A percentile compares a stretch with the other conserved stretches of the same genome.
Conservation (phyloP, 2,888 invertebrate species). For the Nowickia ferox region DNA sequence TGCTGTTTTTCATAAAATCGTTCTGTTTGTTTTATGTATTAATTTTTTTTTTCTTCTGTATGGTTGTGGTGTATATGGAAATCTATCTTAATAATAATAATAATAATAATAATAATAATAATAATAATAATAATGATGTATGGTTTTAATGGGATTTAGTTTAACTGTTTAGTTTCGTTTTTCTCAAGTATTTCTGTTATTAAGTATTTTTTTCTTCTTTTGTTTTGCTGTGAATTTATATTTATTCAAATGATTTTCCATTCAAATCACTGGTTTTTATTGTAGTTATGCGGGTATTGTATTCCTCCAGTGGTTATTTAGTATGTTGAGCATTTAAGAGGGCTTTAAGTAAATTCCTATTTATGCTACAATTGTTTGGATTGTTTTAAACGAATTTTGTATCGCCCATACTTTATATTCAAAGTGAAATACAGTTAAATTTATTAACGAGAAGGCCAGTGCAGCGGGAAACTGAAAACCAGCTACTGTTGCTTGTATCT, state of each 20-base stretch:
- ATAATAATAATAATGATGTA: conserved; percentile 22
- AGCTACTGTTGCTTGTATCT: no score
- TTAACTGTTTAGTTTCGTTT: conserved; percentile 24
- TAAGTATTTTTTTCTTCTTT: not conserved
- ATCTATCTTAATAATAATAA: not conserved
- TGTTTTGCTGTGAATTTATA: not conserved
- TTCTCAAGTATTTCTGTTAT: conserved; percentile 28
- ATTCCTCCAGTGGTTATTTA: not conserved
- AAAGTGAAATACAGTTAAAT: no score
- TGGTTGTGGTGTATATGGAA: no score
- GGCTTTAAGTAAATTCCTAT: not conserved
- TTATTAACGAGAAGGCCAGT: no score
- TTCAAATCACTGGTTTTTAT: conserved; percentile 16
- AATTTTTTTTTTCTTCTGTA: not conserved
- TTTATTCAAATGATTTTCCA: conserved; percentile 25
- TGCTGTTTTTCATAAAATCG: conserved; percentile 20
- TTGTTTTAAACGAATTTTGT: no score
- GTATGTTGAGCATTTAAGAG: conserved; percentile 12
- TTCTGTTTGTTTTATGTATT: not conserved
- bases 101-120: conserved; percentile 39
- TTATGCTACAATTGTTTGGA: not conserved
- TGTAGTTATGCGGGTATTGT: not conserved
- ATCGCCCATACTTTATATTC: no score
- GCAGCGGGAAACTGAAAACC: no score
- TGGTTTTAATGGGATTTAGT: conserved; percentile 44